Evolutionary conservation across 2,888 invertebrate genomes (phyloP).

Genomic region (Andrena bicolor): DNA sequence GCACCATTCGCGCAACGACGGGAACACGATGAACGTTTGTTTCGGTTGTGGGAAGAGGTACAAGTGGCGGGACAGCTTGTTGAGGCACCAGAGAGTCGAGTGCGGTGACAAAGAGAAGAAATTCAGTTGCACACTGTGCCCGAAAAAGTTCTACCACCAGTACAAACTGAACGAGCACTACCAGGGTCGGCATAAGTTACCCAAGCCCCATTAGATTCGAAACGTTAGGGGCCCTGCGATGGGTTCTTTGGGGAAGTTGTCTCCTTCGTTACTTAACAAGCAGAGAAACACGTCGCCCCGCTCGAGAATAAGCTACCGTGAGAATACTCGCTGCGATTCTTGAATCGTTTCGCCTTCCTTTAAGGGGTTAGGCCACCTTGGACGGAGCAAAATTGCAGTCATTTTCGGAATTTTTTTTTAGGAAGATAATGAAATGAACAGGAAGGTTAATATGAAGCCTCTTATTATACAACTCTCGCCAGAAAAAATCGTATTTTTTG

Average conservation of each 20-base stretch:
- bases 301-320: background rate
- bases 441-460: too few relatives aligned
- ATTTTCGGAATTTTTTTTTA: too few relatives aligned
- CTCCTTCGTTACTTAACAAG: background rate
- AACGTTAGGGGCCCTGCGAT: background rate
- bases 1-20: constrained; percentile 13
- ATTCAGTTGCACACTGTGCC: constrained; percentile 83
- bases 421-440: too few relatives aligned
- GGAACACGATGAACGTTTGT: constrained; percentile 46
- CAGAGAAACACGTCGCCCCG: background rate
- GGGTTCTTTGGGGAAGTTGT: background rate
- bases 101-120: constrained; percentile 83
- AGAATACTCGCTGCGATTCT: background rate
- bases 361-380: too few relatives aligned
- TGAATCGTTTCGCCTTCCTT: background rate
- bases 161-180: constrained; percentile 70
- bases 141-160: constrained; percentile 76
- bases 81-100: constrained; percentile 75
- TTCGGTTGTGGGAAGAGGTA: constrained; percentile 73
- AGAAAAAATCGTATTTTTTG: too few relatives aligned
- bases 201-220: constrained; percentile 28
- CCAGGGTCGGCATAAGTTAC: constrained; percentile 59
- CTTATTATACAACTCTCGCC: too few relatives aligned
- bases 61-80: constrained; percentile 70
- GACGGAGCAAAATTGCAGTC: too few relatives aligned